These are phyloP conservation scores for Nematopogon swammerdamellus DNA, from an alignment of 2,888 invertebrate species.

Conservation along the genomic window DNA sequence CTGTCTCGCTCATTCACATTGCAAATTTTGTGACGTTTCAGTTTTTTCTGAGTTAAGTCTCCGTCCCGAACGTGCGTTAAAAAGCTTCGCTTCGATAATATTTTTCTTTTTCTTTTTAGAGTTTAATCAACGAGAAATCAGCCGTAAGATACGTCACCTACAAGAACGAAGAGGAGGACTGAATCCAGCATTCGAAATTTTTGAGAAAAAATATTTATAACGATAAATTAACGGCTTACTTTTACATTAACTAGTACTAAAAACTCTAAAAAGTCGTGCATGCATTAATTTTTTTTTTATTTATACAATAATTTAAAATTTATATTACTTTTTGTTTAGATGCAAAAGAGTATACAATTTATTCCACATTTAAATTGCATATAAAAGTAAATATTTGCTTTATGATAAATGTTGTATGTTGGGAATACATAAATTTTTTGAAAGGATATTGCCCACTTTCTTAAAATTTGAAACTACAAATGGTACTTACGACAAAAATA, in stretches of 20 bases:
- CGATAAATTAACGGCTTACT: conserved; percentile 8
- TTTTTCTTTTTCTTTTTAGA: conserved; percentile 56
- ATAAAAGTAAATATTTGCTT: too few relatives aligned
- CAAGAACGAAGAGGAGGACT: conserved; percentile 87
- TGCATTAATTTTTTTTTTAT: not conserved
- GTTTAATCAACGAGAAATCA: conserved; percentile 86
- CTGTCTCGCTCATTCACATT: too few relatives aligned
- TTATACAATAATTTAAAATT: not conserved
- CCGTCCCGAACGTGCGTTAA: too few relatives aligned
- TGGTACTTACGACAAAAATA: too few relatives aligned
- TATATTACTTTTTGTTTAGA: not conserved
- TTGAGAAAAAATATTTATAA: conserved; percentile 14
- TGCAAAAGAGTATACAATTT: too few relatives aligned
- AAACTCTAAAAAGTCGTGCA: too few relatives aligned
- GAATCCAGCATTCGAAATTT: conserved; percentile 16
- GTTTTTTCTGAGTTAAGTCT: too few relatives aligned
- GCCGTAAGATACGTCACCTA: conserved; percentile 95
- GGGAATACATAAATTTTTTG: not conserved
- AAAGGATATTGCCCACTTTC: not conserved
- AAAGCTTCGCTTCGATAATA: too few relatives aligned
- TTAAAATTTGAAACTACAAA: not conserved
- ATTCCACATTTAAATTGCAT: too few relatives aligned
- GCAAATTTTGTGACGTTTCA: too few relatives aligned
- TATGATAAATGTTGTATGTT: too few relatives aligned
- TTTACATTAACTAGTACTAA: too few relatives aligned